Evolutionary conservation across 1,140 invertebrate genomes (phyloP), one percentile per base, ranked within the genome.

Genomic region (Ptiloglossa arizonensis): DNA sequence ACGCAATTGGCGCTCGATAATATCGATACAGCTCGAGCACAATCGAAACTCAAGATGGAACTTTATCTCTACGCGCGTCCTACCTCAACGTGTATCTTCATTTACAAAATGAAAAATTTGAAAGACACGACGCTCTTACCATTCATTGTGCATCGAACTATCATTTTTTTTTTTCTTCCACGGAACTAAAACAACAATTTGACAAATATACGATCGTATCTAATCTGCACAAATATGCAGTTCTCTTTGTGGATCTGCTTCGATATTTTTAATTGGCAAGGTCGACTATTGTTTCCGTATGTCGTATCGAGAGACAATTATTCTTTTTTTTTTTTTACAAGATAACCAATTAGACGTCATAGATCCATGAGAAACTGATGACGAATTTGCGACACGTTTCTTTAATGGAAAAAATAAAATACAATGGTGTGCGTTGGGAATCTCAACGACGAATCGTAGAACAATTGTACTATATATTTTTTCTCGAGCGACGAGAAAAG

Each of bases 221-320:
- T 72, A 63, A 72, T 72, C 70, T 8, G 0, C 11, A 29, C 29
- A 5, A 73, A 41, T 41, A 38, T 29, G 35, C 64, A 29, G 0
- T 5, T 15, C 1, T 24, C n/a, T 72, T 63, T 22, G 9, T 52
- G 38, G 5, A 50, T 32, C 9, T 9, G 8, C 11, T 41, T 0
- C 0, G 13, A 19, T 19, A 24, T 19, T 22, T 27, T 38, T 29
- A 38, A 41, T 41, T 54, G 0, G 0, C 22, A 35, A 38, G 24
- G 5, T 2, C 9, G 1, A 22, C 2, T 15, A 32, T 48, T 19
- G 19, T 32, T 41, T 13, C 5, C 13, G 19, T 3, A 5, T 15
- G 24, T 15, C 1, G 3, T 52, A 27, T 57, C 24, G 11, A 0
- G 1, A 13, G 1, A 5, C 22, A 1, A 32, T 44, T 9, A 52